Conservation (phyloP, 2,888 invertebrate species). For the Augochlorella aurata region DNA sequence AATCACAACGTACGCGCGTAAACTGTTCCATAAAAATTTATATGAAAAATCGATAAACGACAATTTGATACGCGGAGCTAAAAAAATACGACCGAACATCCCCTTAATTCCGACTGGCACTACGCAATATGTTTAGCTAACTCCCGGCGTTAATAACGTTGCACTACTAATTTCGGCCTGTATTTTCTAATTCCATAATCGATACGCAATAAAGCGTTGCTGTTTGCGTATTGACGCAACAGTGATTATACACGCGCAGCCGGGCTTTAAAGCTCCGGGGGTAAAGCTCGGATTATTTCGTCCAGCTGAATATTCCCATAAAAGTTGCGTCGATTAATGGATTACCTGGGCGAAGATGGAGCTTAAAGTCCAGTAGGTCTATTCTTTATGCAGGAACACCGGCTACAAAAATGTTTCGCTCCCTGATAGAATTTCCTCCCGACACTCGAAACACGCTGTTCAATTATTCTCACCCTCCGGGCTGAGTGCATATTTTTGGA, state of each 20-base stretch:
- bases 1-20: no score
- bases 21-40: no score
- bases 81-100: neutral
- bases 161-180: conserved; percentile 34
- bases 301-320: conserved; percentile 29
- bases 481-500: neutral
- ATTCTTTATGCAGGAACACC: neutral
- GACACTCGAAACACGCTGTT: neutral
- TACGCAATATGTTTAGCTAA: conserved; percentile 2
- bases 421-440: neutral
- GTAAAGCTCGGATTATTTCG: conserved; percentile 47
- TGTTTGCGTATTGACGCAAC: conserved; percentile 43
- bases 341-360: conserved; percentile 16
- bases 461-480: neutral
- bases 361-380: neutral
- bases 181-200: conserved; percentile 56
- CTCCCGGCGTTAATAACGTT: conserved; percentile 26
- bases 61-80: no score
- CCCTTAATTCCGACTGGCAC: neutral
- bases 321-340: conserved; percentile 49
- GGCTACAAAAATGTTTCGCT: neutral
- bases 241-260: conserved; percentile 39
- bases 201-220: conserved; percentile 45
- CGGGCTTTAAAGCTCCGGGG: conserved; percentile 34
- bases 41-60: no score